These are phyloP conservation scores for Oscheius sp. DNA, from an alignment of 2,888 invertebrate species.

Conservation along the genomic window DNA sequence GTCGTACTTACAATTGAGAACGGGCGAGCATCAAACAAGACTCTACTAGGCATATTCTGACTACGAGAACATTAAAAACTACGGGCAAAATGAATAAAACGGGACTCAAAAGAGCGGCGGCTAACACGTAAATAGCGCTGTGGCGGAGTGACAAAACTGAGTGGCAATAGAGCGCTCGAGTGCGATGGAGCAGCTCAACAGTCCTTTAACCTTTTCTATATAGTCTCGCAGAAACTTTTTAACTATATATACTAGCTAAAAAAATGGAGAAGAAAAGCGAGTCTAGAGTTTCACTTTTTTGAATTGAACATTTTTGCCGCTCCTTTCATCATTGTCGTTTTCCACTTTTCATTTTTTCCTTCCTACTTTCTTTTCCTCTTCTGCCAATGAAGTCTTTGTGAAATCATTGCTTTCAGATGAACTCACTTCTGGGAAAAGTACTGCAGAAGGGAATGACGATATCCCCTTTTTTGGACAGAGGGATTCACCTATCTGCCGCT, in stretches of 20 bases:
- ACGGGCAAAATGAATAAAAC: slow-evolving; percentile 18
- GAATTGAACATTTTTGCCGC: no score
- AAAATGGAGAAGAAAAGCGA: no score
- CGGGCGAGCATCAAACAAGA: background rate
- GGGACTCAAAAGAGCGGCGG: slow-evolving; percentile 15
- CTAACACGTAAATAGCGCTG: background rate
- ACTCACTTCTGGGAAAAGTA: slow-evolving; percentile 9
- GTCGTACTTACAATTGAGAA: background rate
- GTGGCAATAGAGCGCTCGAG: no score
- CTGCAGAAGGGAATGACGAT: background rate
- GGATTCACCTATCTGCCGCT: slow-evolving; percentile 19
- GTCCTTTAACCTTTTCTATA: no score
- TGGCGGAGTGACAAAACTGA: no score
- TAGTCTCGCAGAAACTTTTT: no score
- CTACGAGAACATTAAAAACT: slow-evolving; percentile 7
- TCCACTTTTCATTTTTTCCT: background rate
- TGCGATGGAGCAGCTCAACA: no score
- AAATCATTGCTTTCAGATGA: slow-evolving; percentile 19
- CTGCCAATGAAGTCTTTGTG: slow-evolving; percentile 5
- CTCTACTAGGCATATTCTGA: background rate
- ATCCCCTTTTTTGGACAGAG: background rate
- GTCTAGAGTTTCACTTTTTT: no score
- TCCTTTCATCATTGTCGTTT: background rate
- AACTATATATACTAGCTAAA: no score
- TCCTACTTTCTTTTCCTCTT: slow-evolving; percentile 36